Evolutionary conservation across 1,140 invertebrate genomes (phyloP).

Genomic region (Notospermus geniculatus): DNA sequence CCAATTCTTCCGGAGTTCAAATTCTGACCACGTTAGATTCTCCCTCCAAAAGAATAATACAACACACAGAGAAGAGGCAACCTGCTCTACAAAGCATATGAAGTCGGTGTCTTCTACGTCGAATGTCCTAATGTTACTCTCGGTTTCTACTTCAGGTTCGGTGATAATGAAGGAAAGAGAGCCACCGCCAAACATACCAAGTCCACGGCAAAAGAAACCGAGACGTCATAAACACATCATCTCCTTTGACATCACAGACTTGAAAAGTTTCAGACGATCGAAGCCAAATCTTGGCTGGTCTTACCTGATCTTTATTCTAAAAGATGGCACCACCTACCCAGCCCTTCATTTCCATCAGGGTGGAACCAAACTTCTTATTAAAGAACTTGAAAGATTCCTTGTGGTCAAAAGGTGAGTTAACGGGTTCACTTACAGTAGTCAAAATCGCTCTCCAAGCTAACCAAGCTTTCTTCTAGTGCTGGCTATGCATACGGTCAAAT

Average conservation of each 20-base stretch:
- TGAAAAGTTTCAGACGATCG: constrained; percentile 56
- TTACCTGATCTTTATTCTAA: constrained; percentile 56
- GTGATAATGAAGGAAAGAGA: constrained; percentile 29
- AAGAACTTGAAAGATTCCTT: constrained; percentile 56
- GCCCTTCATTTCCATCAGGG: constrained; percentile 83
- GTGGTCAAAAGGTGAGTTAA: constrained; percentile 54
- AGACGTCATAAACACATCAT: constrained; percentile 49
- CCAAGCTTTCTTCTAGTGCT: too few relatives aligned
- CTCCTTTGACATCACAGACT: constrained; percentile 56
- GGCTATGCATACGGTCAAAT: too few relatives aligned
- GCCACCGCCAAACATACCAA: constrained; percentile 22
- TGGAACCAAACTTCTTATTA: constrained; percentile 76
- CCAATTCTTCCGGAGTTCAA: too few relatives aligned
- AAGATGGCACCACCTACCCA: constrained; percentile 72
- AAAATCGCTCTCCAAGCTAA: too few relatives aligned
- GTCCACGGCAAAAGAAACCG: constrained; percentile 29
- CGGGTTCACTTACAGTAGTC: constrained; percentile 12
- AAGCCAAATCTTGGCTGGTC: constrained; percentile 48
- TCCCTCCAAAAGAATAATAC: too few relatives aligned
- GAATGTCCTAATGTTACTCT: constrained; percentile 1
- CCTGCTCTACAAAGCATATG: constrained; percentile 6
- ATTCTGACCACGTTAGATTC: too few relatives aligned
- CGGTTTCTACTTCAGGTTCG: constrained; percentile 24
- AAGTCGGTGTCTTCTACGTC: constrained; percentile 3
- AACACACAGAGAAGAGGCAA: constrained; percentile 8